A percentile compares a stretch with the other conserved stretches of the same genome.
Conservation (phyloP, 2,797 vertebrate species). For the Gastrophryne carolinensis region DNA sequence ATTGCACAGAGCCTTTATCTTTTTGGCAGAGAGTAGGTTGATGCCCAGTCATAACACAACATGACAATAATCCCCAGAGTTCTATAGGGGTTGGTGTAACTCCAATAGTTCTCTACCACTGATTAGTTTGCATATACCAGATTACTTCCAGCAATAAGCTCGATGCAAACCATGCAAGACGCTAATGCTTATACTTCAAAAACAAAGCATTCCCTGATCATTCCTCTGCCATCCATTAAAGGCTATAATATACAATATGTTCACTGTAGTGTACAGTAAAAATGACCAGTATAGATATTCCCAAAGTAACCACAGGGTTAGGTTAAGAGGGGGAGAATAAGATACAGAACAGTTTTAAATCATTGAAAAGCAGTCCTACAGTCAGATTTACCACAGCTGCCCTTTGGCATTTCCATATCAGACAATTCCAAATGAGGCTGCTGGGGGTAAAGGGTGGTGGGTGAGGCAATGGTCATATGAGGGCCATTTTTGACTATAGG, state of each 20-base stretch:
- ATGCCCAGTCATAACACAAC: neutral
- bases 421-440: no score
- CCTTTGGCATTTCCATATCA: no score
- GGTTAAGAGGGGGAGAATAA: conserved; percentile 53
- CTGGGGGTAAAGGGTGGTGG: no score
- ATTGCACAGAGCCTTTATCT: neutral
- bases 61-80: neutral
- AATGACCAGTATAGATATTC: conserved; percentile 76
- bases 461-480: no score
- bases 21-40: neutral
- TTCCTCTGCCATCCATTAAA: conserved; percentile 65
- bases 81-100: neutral
- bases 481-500: no score
- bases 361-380: no score
- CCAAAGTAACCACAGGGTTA: conserved; percentile 80
- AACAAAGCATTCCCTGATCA: neutral
- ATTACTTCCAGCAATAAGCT: neutral
- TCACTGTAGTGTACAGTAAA: conserved; percentile 71
- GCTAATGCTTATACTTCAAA: conserved; percentile 2
- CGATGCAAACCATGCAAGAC: neutral
- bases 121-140: neutral
- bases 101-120: neutral
- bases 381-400: no score
- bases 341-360: conserved; percentile 72
- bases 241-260: conserved; percentile 53